Conservation (phyloP, 2,888 invertebrate species). For the Calameuta idolon region DNA sequence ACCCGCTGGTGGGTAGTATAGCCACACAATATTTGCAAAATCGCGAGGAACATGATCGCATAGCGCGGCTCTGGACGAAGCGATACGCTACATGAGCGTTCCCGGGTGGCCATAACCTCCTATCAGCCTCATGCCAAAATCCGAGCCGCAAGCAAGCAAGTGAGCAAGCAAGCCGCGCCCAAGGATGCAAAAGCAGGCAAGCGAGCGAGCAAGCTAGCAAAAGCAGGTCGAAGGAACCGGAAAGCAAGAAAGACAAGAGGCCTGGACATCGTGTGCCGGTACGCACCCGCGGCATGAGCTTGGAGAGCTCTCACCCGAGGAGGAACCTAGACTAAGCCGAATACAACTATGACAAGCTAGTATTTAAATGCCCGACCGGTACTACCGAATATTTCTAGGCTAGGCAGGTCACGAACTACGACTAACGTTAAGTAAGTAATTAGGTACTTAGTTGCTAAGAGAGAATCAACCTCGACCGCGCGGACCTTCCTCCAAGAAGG, state of each 20-base stretch:
- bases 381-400: constrained; percentile 32
- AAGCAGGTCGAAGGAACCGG: not conserved
- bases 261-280: not conserved
- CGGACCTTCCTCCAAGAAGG: not conserved
- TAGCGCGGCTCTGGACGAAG: constrained; percentile 98
- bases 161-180: not conserved
- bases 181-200: not conserved
- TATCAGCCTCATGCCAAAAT: constrained; percentile 56
- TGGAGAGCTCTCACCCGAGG: constrained; percentile 31
- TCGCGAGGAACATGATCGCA: constrained; percentile 96
- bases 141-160: not conserved
- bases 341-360: constrained; percentile 49
- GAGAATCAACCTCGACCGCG: constrained; percentile 22
- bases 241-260: not conserved
- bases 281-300: constrained; percentile 36
- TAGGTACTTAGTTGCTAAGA: constrained; percentile 48
- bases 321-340: constrained; percentile 8
- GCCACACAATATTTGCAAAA: constrained; percentile 98
- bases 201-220: not conserved
- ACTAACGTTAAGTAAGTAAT: constrained; percentile 52
- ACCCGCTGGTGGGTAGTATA: constrained; percentile 97
- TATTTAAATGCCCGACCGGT: constrained; percentile 47
- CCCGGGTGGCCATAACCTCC: constrained; percentile 34
- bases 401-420: constrained; percentile 38
- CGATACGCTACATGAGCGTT: constrained; percentile 89